Percentiles rank a stretch among this genome's conserved stretches.
phyloP scores from a whole-genome alignment of 2,888 invertebrate species.

The Drosophila pegasa region DNA sequence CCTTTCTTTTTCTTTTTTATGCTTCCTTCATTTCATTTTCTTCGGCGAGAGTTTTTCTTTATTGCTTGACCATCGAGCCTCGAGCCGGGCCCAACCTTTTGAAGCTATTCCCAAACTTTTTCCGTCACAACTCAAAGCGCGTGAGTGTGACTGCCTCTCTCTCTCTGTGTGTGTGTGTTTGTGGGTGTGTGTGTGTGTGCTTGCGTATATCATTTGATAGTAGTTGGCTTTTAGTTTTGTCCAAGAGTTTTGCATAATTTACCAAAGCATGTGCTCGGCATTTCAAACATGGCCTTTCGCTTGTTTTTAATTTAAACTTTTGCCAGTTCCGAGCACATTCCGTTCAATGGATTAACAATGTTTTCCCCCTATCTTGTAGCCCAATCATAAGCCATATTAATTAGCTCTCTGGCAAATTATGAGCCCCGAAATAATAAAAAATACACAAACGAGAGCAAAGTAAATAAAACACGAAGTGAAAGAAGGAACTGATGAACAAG shows the following conservation, averaged over 20 bases:
- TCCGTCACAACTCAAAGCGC: constrained; percentile 22
- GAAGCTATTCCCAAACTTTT: constrained; percentile 32
- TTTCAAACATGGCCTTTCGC: constrained; percentile 49
- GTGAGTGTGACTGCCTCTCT: background rate
- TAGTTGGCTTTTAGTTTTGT: constrained; percentile 53
- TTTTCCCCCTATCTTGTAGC: background rate
- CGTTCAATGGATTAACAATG: constrained; percentile 32
- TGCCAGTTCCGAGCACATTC: constrained; percentile 10
- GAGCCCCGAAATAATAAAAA: constrained; percentile 26
- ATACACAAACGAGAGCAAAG: background rate
- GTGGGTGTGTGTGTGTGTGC: constrained; percentile 25
- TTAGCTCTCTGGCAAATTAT: constrained; percentile 44
- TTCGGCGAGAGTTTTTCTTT: constrained; percentile 62
- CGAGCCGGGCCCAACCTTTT: constrained; percentile 27
- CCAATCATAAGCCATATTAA: constrained; percentile 57
- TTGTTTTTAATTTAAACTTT: constrained; percentile 46
- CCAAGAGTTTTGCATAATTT: constrained; percentile 65
- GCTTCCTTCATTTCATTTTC: constrained; percentile 33
- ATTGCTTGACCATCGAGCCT: constrained; percentile 66
- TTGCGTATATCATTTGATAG: constrained; percentile 23
- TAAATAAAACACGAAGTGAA: background rate
- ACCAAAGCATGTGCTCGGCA: constrained; percentile 41
- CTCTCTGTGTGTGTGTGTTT: constrained; percentile 20
- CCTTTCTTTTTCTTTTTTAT: constrained; percentile 9
- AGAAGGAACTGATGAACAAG: background rate